A percentile compares a stretch with the other conserved stretches of the same genome.
Evolutionary conservation across 2,888 invertebrate genomes (phyloP).

Genomic region (Prosopocoilus inquinatus): DNA sequence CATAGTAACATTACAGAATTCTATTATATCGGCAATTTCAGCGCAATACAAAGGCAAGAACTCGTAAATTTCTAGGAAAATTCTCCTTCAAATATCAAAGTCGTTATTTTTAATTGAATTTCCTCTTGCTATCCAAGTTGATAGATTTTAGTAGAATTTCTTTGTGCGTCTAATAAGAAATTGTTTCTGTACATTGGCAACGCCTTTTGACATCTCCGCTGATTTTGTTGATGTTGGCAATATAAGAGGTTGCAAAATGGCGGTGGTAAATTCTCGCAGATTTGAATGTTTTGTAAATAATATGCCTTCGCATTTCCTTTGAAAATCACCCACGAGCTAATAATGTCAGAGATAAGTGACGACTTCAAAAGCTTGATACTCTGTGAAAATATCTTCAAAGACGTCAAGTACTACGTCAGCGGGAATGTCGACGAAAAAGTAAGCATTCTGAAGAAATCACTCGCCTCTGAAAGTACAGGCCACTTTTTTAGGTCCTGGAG

Average conservation of each 20-base stretch:
- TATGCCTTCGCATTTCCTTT: not conserved
- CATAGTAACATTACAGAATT: too few relatives aligned
- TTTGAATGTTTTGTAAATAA: constrained; percentile 7
- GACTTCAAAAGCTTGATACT: constrained; percentile 51
- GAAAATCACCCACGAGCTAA: constrained; percentile 10
- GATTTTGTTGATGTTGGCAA: too few relatives aligned
- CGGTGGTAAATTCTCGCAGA: constrained; percentile 9
- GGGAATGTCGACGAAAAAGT: constrained; percentile 77
- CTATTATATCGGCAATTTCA: too few relatives aligned
- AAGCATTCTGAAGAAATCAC: constrained; percentile 21
- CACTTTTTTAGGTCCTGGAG: constrained; percentile 65
- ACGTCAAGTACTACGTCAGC: constrained; percentile 80
- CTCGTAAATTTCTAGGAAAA: too few relatives aligned
- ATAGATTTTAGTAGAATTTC: too few relatives aligned
- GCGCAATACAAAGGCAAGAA: too few relatives aligned
- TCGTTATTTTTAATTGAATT: too few relatives aligned
- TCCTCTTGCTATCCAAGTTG: too few relatives aligned
- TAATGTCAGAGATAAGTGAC: constrained; percentile 51
- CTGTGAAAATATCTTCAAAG: constrained; percentile 69
- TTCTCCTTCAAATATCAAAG: too few relatives aligned
- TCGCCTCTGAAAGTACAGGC: not conserved
- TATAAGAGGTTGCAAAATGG: constrained; percentile 3
- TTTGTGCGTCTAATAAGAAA: too few relatives aligned
- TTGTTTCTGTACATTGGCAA: too few relatives aligned
- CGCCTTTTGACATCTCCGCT: too few relatives aligned